Percentiles rank a stretch among this genome's conserved stretches.
Evolutionary conservation across 2,113 vertebrate species (phyloP).

Genomic region (Aplodontia rufa): DNA sequence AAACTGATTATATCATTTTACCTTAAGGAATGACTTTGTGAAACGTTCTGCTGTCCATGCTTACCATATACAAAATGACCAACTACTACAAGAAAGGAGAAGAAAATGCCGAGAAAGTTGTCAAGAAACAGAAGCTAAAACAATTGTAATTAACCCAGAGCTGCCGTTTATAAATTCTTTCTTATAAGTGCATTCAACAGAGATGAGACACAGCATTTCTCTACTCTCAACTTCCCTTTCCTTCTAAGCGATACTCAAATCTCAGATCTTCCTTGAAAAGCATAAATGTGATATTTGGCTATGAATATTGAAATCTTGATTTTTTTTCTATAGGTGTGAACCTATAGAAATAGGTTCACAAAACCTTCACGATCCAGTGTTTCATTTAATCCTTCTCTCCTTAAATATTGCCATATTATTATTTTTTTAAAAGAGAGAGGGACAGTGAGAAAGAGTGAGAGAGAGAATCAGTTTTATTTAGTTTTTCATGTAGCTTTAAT

Average conservation of each 20-base stretch:
- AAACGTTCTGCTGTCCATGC: background rate
- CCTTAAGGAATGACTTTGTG: slow-evolving; percentile 12
- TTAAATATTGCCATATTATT: background rate
- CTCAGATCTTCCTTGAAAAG: background rate
- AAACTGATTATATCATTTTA: background rate
- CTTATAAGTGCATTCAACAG: background rate
- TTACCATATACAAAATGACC: background rate
- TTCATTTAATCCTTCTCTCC: background rate
- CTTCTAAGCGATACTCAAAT: background rate
- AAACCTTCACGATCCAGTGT: background rate
- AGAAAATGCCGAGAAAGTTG: background rate
- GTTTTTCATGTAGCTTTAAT: no score
- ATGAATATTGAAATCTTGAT: background rate
- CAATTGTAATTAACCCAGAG: background rate
- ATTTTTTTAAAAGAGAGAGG: no score
- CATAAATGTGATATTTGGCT: background rate
- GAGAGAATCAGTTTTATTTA: no score
- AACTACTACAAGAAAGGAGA: background rate
- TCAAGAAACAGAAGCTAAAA: slow-evolving; percentile 9
- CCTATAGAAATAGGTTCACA: background rate
- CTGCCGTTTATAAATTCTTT: background rate
- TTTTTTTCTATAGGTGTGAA: background rate
- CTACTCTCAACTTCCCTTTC: background rate
- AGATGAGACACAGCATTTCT: background rate
- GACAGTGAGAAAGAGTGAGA: no score